Base-by-base conservation (phyloP, 2,797 vertebrate species). In the Notolepis coatsorum region DNA sequence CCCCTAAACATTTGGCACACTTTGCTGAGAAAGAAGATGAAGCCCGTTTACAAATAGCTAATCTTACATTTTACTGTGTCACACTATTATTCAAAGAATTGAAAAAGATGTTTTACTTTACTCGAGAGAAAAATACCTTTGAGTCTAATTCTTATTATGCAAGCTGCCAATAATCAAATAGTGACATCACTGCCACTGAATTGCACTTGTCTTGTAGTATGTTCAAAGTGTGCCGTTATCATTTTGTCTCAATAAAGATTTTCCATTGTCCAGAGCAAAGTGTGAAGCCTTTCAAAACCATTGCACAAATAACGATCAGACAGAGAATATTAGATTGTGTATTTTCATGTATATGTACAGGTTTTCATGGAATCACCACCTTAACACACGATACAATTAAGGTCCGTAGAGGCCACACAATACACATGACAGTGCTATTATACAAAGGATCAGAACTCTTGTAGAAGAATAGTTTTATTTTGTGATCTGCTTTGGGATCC, bases 401-500 rank as follows among this genome's bases (percentile, higher is more conserved):
- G 91, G 75, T 81, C 73, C 85, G 80, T 73, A 89, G 20, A 91
- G 83, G 57, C 49, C 70, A 85, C 74, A 79, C 73, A 65, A 89
- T 55, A 84, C 71, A 87, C 43, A 80, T 84, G 86, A 93, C 86
- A 88, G 64, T 67, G 72, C 86, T 84, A 84, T 75, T 81, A 86
- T 81, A 88, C 74, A 90, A 89, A 84, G 65, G 53, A 86, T 85
- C 86, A 82, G 75, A 82, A 88, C 83, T 81, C 82, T 81, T 12
- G 82, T 93, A 93, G 75, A 93, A 94, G 92, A 93, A 93, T 93
- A 92, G 71, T 89, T 63, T 84, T 90, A n/a, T n/a, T n/a, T 84
- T 81, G 56, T 62, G 88, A 73, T 76, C 69, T 61, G 68, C 73
- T 81, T 78, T 82, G 58, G 67, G 65, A 38, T 75, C 61, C 63